These are phyloP conservation scores for Ganaspis sp. DNA, from an alignment of 1,140 invertebrate genomes.

Conservation along the genomic window DNA sequence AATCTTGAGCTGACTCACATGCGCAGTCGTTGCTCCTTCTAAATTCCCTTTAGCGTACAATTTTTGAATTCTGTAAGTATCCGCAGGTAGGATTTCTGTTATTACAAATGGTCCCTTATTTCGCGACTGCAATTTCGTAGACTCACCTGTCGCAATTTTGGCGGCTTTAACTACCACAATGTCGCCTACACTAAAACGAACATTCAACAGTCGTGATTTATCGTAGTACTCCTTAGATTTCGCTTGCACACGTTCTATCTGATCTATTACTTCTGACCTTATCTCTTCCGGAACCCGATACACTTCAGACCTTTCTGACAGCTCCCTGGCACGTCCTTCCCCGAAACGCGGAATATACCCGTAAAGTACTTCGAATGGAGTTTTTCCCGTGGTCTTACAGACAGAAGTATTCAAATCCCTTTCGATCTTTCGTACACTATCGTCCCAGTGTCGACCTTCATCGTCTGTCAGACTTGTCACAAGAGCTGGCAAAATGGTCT, in stretches of 20 bases:
- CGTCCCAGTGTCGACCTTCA: neutral
- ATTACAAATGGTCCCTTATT: neutral
- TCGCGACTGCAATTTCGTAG: neutral
- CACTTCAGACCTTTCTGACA: conserved; percentile 9
- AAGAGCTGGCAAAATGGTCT: neutral
- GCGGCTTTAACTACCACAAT: neutral
- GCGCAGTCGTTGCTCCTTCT: neutral
- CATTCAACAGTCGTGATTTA: neutral
- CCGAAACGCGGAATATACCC: conserved; percentile 31
- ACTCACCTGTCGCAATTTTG: neutral
- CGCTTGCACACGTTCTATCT: neutral
- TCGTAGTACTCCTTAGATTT: neutral
- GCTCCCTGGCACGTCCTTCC: neutral
- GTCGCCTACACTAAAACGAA: neutral
- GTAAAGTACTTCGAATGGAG: conserved; percentile 17
- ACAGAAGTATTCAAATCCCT: conserved; percentile 26
- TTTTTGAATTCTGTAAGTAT: neutral
- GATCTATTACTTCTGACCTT: neutral
- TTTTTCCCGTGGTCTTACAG: conserved; percentile 23
- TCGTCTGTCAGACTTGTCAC: neutral
- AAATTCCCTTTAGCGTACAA: neutral
- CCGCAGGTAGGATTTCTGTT: neutral
- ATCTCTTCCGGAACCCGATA: conserved; percentile 4
- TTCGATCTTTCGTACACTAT: conserved; percentile 10
- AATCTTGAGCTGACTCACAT: neutral